Base-by-base conservation (phyloP, 64 coral and sea anemone genomes). In the Acropora tenuis region DNA sequence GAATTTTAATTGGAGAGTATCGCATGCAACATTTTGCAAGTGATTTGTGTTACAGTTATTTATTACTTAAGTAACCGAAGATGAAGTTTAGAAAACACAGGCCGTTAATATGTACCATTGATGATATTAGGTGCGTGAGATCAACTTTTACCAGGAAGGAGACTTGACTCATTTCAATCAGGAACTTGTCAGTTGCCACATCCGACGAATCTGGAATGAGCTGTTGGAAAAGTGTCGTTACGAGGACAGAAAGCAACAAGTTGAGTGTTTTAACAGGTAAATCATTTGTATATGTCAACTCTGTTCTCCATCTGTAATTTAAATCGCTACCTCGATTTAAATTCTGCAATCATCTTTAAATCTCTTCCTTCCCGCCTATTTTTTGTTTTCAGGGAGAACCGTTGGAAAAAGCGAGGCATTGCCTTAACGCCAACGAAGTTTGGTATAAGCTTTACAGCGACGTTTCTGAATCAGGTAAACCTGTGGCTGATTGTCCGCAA, bases 341-440 rank as follows among this genome's bases (percentile, higher is more conserved):
- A 75, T 75, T 2, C 17, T 13, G 17, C 63, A 68, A 11, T 13
- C 17, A 13, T 13, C 63, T 30, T 30, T 30, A 30, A 30, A 30
- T 30, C 30, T 30, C 30, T 30, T 30, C 30, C 30, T 30, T 30
- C 30, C 30, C 30, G 30, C 30, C 30, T 78, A 30, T 78, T 67
- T 55, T 7, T 7, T 46, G 19, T n/a, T 50, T 59, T 50, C 6
- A 96, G 95, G 73, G 45, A 43, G 58, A 96, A 94, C 69, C 91
- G 95, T 17, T 96, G 95, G 95, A 93, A 90, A 69, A 96, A 96
- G 74, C 88, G 95, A 59, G 95, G 95, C 3, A 93, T 96, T 50
- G 95, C 95, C 59, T 40, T 90, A 50, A 87, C 90, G 4, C 95
- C 95, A 44, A 96, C 95, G 5, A 96, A 93, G 73, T 96, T 96